Base-by-base conservation (phyloP, 2,113 vertebrate species). In the Kryptolebias marmoratus region DNA sequence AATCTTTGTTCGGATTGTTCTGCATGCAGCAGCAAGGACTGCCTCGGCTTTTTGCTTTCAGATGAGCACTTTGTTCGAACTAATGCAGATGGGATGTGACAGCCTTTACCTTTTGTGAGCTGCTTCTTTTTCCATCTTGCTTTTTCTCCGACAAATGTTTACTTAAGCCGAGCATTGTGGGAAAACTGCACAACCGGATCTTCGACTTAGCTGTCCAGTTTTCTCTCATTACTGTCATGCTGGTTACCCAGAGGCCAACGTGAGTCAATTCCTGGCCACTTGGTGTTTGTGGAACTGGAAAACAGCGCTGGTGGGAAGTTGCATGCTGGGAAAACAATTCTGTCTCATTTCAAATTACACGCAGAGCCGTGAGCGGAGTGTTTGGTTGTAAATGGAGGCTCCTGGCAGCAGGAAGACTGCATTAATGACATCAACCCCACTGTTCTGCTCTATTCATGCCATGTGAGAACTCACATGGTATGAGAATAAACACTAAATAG, bases 51-150 rank as follows among this genome's bases (percentile, higher is more conserved):
- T 69, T 81, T 31, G 64, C 48, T 77, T 58, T 61, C 32, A 86
- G 79, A 74, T 73, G 70, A 80, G 52, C 18, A 13, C 53, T 73
- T 22, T 48, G 60, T 72, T 68, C 11, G 3, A 78, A 64, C 66
- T 80, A 75, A 81, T 62, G 66, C 52, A 75, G 74, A 55, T 64
- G 68, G 65, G 69, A 83, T 81, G 71, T 80, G 81, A 73, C 83
- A 75, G 78, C 60, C 30, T 73, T 15, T 56, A 49, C 62, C 58
- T 77, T 42, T 39, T 54, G 57, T 71, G 62, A 53, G 15, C 63
- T 8, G 65, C 64, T 58, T 67, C 53, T 50, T 27, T 31, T 50
- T 32, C 50, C 63, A 53, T 42, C 73, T 48, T 2, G 5, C 57
- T 64, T 71, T 11, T 56, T 47, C 58, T 50, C 6, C 47, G 50